Base-by-base conservation (phyloP, 53 echinoderm and acorn worm genomes). In the Arbacia lixula region DNA sequence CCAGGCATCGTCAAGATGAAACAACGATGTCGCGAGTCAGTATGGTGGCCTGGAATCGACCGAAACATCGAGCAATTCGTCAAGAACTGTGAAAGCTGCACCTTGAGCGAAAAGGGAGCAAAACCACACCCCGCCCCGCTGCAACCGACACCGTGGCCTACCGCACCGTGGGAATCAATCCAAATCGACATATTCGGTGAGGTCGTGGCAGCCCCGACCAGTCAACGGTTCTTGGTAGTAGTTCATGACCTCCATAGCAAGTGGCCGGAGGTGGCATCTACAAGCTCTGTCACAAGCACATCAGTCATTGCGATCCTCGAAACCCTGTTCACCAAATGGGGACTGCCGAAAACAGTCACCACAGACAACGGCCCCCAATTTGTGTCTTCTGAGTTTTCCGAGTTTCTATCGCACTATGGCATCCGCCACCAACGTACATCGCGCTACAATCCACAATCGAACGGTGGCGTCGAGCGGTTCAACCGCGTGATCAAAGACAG, bases 31-130 rank as follows among this genome's bases (percentile, higher is more conserved):
- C 11, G 93, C 21, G 74, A 88, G 46, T 58, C 77, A 5, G 88
- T 91, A 49, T 87, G 90, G 88, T 93, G 90, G 93, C 93, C 88
- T 16, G 26, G 34, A 10, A 85, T 93, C 77, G 93, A 93, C 40
- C 35, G 26, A 53, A 78, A 62, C 2, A 64, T 82, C 1, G 43
- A 53, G 9, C 19, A 80, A 9, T 19, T 64, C 46, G 34, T 85
- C 36, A 62, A 63, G 10, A 29, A 77, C 58, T 91, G 91, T 53
- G 22, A 49, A 41, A 41, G 73, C 25, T 92, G 83, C 29, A 38
- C 72, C 8, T 5, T 37, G 30, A 56, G 33, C 89, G 92, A 89
- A 42, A 89, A 89, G 39, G 33, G 84, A 34, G 53, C 60, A 36
- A 54, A 66, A 36, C 68, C 85, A 20, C 82, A 67, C 28, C 54